phyloP scores from a whole-genome alignment of 2,113 vertebrate genomes.

The Camelus dromedarius region DNA sequence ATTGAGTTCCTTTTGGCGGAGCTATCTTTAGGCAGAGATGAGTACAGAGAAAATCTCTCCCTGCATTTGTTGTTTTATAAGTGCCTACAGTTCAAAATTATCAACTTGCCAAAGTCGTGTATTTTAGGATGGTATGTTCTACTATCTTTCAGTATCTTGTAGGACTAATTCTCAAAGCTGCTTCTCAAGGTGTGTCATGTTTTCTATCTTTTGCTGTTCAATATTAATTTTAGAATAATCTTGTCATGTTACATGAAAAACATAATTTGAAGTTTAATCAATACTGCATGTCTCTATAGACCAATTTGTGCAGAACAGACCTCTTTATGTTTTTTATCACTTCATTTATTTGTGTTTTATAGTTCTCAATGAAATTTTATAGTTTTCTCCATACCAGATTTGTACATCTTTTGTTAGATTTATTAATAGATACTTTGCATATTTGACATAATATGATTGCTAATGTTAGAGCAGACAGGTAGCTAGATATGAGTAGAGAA shows the following conservation, averaged over 20 bases:
- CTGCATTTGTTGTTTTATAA: background rate
- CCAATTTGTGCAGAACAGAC: background rate
- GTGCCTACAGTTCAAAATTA: background rate
- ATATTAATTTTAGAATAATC: background rate
- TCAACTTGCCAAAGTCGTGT: background rate
- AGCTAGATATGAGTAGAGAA: too few species aligned
- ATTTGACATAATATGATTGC: background rate
- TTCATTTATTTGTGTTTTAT: background rate
- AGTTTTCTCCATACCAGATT: background rate
- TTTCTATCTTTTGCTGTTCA: background rate
- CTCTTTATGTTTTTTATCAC: background rate
- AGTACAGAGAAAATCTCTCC: background rate
- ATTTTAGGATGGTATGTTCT: background rate
- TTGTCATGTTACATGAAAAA: background rate
- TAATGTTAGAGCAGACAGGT: background rate
- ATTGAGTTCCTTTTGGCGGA: background rate
- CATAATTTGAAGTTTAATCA: background rate
- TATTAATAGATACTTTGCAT: background rate
- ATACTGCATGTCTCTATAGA: background rate
- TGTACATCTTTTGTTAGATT: background rate
- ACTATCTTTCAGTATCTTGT: background rate
- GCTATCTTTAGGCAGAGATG: background rate
- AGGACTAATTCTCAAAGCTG: background rate
- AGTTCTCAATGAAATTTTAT: background rate
- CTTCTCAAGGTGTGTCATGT: background rate